phyloP scores from a whole-genome alignment of 2,888 invertebrate species.

The Coleophora deauratella region DNA sequence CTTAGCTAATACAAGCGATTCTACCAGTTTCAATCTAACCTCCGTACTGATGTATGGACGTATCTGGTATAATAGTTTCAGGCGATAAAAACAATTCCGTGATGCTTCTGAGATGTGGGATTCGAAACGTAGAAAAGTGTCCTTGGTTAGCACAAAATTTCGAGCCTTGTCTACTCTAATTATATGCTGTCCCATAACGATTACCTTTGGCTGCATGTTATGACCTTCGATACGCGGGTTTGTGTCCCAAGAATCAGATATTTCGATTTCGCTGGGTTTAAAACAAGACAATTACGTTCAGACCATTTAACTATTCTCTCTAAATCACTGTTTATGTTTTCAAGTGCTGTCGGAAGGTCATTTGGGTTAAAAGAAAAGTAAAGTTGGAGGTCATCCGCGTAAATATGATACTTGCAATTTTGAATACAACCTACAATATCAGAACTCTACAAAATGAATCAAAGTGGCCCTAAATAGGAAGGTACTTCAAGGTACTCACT shows the following conservation, averaged over 20 bases:
- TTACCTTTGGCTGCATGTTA: background rate
- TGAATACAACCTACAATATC: background rate
- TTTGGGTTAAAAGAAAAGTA: background rate
- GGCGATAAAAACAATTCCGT: background rate
- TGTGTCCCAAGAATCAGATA: background rate
- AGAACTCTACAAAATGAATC: background rate
- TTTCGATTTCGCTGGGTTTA: background rate
- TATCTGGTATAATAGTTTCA: no score
- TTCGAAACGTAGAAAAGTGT: background rate
- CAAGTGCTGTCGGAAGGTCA: background rate
- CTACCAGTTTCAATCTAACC: no score
- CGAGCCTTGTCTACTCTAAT: background rate
- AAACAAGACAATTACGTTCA: background rate
- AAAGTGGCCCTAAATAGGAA: slow-evolving; percentile 4
- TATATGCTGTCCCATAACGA: background rate
- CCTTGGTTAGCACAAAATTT: background rate
- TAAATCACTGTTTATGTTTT: background rate
- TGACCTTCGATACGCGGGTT: background rate
- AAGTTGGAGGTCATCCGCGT: background rate
- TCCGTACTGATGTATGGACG: no score
- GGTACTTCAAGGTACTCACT: no score
- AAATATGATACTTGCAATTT: background rate
- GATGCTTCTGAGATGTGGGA: background rate
- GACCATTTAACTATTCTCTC: background rate
- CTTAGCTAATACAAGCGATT: no score